These are phyloP conservation scores for Dione juno DNA, from an alignment of 2,888 invertebrate species.

Conservation along the genomic window DNA sequence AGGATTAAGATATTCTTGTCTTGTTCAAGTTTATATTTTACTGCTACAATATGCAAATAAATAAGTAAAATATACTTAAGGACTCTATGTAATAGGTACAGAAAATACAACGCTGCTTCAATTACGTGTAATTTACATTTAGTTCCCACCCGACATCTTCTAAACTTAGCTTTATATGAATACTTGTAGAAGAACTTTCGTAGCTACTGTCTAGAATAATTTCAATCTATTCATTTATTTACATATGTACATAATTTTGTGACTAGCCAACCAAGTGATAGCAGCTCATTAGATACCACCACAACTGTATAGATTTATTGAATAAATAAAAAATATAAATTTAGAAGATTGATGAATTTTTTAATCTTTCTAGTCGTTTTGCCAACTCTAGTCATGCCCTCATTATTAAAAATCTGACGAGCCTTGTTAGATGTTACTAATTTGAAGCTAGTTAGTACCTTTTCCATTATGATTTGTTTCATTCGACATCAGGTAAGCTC, in stretches of 20 bases:
- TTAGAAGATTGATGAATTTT: too few relatives aligned
- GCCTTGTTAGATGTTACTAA: neutral
- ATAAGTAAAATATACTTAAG: neutral
- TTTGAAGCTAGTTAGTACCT: neutral
- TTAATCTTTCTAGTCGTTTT: too few relatives aligned
- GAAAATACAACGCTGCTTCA: neutral
- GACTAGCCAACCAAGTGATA: neutral
- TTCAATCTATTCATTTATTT: neutral
- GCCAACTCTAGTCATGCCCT: too few relatives aligned
- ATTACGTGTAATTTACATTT: conserved; percentile 19
- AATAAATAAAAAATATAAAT: too few relatives aligned
- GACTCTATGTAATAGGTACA: neutral
- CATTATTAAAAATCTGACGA: neutral
- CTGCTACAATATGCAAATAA: conserved; percentile 18
- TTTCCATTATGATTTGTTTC: neutral
- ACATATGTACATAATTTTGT: neutral
- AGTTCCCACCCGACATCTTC: neutral
- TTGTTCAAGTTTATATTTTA: conserved; percentile 19
- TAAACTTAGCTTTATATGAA: conserved; percentile 10
- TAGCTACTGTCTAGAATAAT: neutral
- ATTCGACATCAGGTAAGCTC: neutral
- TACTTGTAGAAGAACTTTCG: neutral
- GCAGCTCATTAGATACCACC: neutral
- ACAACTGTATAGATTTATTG: neutral
- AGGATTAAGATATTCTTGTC: neutral